A percentile compares a stretch with the other conserved stretches of the same genome.
Evolutionary conservation across 23 tunicate species (phyloP).

Genomic region (Botrylloides violaceus): DNA sequence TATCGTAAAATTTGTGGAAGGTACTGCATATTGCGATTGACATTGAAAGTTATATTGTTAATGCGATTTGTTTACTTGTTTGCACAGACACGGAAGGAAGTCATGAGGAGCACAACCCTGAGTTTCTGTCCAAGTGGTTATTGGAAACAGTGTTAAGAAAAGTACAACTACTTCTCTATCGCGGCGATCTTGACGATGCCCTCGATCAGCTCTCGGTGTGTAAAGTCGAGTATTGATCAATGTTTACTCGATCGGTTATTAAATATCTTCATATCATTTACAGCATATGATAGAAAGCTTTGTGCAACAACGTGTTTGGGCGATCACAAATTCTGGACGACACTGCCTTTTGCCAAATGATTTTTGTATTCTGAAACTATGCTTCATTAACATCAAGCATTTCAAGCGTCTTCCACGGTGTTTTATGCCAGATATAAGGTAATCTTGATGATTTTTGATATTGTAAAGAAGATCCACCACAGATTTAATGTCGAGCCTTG

Average conservation of each 20-base stretch:
- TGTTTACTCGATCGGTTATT: too few relatives aligned
- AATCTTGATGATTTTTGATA: too few relatives aligned
- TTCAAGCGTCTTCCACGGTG: slow-evolving; percentile 37
- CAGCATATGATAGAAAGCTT: background rate
- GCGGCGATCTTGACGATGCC: background rate
- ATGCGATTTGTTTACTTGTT: background rate
- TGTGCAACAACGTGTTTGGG: background rate
- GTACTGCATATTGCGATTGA: background rate
- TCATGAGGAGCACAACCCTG: too few relatives aligned
- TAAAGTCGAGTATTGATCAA: too few relatives aligned
- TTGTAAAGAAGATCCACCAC: too few relatives aligned
- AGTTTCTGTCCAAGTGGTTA: background rate
- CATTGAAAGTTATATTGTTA: background rate
- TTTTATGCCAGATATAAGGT: slow-evolving; percentile 13
- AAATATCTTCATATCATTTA: too few relatives aligned
- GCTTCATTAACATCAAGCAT: slow-evolving; percentile 30
- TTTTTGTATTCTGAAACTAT: background rate
- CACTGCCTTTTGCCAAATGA: slow-evolving; percentile 4
- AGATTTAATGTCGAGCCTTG: too few relatives aligned
- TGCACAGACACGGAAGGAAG: background rate
- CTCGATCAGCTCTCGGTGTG: background rate
- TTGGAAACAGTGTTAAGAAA: background rate
- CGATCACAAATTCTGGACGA: background rate
- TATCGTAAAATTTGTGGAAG: slow-evolving; percentile 25
- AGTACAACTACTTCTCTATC: background rate